Conservation (phyloP, 2,888 invertebrate species). For the Onchidella celtica region DNA sequence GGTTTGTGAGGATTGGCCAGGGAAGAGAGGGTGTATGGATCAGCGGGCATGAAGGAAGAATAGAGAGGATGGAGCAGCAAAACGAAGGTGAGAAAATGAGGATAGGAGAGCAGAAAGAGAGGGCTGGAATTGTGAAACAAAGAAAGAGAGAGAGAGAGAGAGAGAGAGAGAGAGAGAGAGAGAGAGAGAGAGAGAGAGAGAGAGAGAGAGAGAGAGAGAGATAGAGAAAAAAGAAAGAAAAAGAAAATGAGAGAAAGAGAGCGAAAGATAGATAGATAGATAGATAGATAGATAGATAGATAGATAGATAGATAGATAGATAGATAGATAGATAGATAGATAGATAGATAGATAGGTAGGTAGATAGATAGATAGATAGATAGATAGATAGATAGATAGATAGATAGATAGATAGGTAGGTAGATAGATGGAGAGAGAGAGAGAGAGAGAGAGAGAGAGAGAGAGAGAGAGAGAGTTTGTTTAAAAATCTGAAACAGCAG, state of each 20-base stretch:
- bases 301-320: background rate
- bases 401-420: no score
- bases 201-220: conserved; percentile 8
- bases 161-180: conserved; percentile 2
- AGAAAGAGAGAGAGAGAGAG: conserved; percentile 17
- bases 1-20: background rate
- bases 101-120: background rate
- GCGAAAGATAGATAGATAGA: no score
- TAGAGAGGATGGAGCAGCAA: conserved; percentile 18
- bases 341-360: no score
- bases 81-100: background rate
- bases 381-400: no score
- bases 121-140: background rate
- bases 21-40: background rate
- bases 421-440: no score
- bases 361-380: no score
- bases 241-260: no score
- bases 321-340: no score
- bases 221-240: no score
- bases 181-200: conserved; percentile 26
- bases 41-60: background rate
- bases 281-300: background rate
- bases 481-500: no score
- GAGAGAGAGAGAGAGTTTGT: no score
- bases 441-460: no score